Percentiles rank a stretch among this genome's conserved stretches.
phyloP scores from a whole-genome alignment of 2,113 vertebrate species.

The Merops nubicus region DNA sequence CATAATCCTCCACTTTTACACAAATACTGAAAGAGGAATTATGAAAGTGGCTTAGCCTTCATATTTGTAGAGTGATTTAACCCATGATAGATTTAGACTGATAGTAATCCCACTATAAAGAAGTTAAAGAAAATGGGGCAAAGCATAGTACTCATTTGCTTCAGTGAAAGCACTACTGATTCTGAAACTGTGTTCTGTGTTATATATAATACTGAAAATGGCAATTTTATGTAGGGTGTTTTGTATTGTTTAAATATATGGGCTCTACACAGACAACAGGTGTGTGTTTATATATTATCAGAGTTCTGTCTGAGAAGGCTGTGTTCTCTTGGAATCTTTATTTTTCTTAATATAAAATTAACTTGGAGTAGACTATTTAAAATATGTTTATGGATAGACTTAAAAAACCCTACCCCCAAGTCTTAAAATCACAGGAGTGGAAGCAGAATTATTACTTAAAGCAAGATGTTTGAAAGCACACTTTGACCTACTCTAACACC shows the following conservation, averaged over 20 bases:
- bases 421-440: neutral
- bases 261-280: neutral
- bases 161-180: neutral
- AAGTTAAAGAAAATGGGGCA: neutral
- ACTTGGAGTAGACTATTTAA: neutral
- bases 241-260: neutral
- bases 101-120: neutral
- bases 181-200: neutral
- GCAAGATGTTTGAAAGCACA: neutral
- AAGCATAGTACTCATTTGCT: neutral
- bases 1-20: neutral
- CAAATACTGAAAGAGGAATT: neutral
- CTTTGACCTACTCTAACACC: neutral
- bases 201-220: neutral
- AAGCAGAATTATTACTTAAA: neutral
- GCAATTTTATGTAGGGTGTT: neutral
- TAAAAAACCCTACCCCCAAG: rapidly evolving
- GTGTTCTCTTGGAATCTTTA: rapidly evolving
- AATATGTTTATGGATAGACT: neutral
- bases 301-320: neutral
- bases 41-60: neutral
- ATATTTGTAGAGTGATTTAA: neutral
- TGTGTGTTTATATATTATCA: neutral
- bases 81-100: neutral
- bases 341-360: neutral